Base-by-base conservation (phyloP, 2,797 vertebrate species). In the Arnoldichthys spilopterus region DNA sequence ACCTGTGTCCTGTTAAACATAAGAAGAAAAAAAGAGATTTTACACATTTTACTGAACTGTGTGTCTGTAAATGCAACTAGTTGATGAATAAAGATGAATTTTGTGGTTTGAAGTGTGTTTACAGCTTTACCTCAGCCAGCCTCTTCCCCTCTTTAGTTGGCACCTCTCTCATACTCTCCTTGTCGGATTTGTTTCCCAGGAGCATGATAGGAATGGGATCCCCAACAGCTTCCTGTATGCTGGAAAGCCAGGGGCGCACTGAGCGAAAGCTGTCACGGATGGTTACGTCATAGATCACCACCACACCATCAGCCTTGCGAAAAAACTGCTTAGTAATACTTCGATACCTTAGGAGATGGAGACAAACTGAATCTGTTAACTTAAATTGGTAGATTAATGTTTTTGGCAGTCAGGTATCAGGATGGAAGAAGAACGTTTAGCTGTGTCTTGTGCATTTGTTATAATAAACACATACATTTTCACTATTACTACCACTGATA, bases 281-380 rank as follows among this genome's bases (percentile, higher is more conserved):
- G 2, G 95, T 98, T 90, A 98, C 91, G 51, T 98, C 97, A 15
- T 98, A 98, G 91, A 97, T 96, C 78, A 98, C 90, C 22, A 97
- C 88, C 45, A 98, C 94, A 0, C 96, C 97, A 0, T 99, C 97
- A 0, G 94, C 96, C 90, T 98, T 98, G 45, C 97, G 93, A 86
- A 98, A 98, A 91, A 98, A 99, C 85, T 99, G 97, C 80, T 97
- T 98, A 54, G 97, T 96, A 87, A 99, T 96, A 88, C 97, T 97
- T 69, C 93, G 94, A 84, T 97, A 99, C 91, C 98, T 98, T 1
- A 79, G 62, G 20, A 72, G 43, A 51, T 26, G 5, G 40, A 51
- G 18, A 69, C 24, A 49, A 9, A 24, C 0, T 0, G 12, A 5
- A 20, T 43, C 16, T 24, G 6, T 30, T 30, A 2, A 8, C 32